Percentiles rank a stretch among this genome's conserved stretches.
phyloP scores from a whole-genome alignment of 1,140 invertebrate genomes.

The Ips nitidus region DNA sequence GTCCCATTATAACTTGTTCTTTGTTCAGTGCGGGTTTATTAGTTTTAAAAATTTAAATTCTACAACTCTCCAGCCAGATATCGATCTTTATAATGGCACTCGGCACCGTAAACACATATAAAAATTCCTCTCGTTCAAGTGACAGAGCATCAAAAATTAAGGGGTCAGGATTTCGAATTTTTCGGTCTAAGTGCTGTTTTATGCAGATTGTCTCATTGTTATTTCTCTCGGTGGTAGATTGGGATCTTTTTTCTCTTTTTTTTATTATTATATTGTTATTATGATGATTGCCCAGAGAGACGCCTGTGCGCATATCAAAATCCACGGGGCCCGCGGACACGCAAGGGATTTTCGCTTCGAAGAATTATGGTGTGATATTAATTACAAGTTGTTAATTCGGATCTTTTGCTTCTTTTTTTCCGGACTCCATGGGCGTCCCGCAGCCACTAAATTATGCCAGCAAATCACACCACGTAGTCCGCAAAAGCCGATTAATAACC shows the following conservation, averaged over 20 bases:
- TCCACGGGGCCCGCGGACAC: not conserved
- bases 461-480: constrained; percentile 32
- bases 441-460: constrained; percentile 32
- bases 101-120: constrained; percentile 24
- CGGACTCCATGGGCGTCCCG: constrained; percentile 29
- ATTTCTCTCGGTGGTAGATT: not conserved
- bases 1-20: not conserved
- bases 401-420: constrained; percentile 26
- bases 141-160: constrained; percentile 24
- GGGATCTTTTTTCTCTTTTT: constrained; percentile 1
- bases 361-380: constrained; percentile 32
- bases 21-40: not conserved
- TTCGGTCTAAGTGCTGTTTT: constrained; percentile 22
- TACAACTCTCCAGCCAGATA: constrained; percentile 13
- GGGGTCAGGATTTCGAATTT: constrained; percentile 16
- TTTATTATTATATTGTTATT: not conserved
- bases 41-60: not conserved
- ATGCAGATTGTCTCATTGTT: constrained; percentile 22
- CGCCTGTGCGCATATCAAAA: too few relatives aligned
- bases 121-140: constrained; percentile 15
- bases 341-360: constrained; percentile 9
- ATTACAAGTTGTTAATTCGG: constrained; percentile 34
- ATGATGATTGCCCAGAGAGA: too few relatives aligned
- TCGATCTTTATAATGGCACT: constrained; percentile 23
- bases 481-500: constrained; percentile 22